phyloP scores from a whole-genome alignment of 2,113 vertebrate species.

The Alethe diademata region DNA sequence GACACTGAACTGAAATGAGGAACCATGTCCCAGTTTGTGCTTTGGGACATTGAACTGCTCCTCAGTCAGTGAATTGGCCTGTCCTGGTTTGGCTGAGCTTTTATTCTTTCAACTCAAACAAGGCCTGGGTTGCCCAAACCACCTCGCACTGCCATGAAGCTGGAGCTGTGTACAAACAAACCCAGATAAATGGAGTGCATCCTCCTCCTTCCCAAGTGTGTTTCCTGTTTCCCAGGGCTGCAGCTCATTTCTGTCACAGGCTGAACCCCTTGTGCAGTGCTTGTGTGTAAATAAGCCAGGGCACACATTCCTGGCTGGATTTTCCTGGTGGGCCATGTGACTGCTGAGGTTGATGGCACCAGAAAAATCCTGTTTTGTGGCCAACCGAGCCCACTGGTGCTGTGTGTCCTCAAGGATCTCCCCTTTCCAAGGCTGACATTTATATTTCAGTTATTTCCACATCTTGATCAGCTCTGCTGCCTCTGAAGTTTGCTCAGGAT shows the following conservation, averaged over 20 bases:
- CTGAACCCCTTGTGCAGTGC: background rate
- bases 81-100: background rate
- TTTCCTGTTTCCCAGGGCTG: constrained; percentile 33
- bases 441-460: background rate
- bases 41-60: background rate
- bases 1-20: background rate
- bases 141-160: background rate
- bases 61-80: background rate
- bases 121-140: background rate
- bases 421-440: background rate
- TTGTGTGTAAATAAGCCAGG: background rate
- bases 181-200: background rate
- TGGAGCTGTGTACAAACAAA: background rate
- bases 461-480: background rate
- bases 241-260: background rate
- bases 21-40: background rate
- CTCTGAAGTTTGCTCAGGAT: background rate
- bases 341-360: background rate
- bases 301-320: constrained; percentile 4
- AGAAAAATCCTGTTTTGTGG: background rate
- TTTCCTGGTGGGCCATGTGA: background rate
- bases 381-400: background rate
- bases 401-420: background rate
- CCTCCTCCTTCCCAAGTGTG: background rate
- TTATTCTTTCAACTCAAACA: background rate